Evolutionary conservation across 2,797 vertebrate species (phyloP).

Genomic region (Arnoldichthys spilopterus): DNA sequence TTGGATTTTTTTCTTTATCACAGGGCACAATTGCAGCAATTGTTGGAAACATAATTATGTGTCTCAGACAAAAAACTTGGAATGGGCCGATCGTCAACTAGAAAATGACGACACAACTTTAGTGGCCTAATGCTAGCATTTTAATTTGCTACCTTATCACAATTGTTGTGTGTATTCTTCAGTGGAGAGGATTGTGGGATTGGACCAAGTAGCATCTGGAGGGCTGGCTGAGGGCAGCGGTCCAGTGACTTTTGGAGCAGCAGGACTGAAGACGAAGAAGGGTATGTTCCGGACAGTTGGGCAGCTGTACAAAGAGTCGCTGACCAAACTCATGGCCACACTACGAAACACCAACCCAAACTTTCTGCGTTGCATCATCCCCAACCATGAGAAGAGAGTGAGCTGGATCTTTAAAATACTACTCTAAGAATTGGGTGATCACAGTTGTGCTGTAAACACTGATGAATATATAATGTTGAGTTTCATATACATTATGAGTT

Average conservation of each 20-base stretch:
- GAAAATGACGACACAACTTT: no score
- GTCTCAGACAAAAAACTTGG: no score
- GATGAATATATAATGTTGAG: neutral
- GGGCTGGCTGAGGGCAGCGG: slow-evolving; percentile 79
- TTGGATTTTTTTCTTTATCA: no score
- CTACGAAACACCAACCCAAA: slow-evolving; percentile 93
- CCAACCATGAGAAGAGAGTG: slow-evolving; percentile 92
- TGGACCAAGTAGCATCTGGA: slow-evolving; percentile 87
- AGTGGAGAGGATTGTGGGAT: slow-evolving; percentile 91
- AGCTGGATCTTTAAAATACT: slow-evolving; percentile 47
- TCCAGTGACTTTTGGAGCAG: slow-evolving; percentile 78
- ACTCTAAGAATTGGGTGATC: neutral
- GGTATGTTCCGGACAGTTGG: slow-evolving; percentile 94
- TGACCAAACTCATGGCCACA: slow-evolving; percentile 92
- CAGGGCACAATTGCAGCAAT: no score
- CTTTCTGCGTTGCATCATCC: slow-evolving; percentile 92
- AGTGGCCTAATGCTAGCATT: neutral
- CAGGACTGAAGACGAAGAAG: slow-evolving; percentile 88
- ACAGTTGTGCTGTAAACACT: neutral
- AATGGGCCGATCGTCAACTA: no score
- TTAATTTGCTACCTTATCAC: neutral
- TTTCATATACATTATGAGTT: neutral
- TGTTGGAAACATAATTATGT: no score
- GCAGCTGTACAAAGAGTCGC: slow-evolving; percentile 92
- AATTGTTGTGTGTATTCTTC: slow-evolving; percentile 30